A percentile compares a stretch with the other conserved stretches of the same genome.
Evolutionary conservation across 2,113 vertebrate species (phyloP).

Genomic region (Acanthochromis polyacanthus): DNA sequence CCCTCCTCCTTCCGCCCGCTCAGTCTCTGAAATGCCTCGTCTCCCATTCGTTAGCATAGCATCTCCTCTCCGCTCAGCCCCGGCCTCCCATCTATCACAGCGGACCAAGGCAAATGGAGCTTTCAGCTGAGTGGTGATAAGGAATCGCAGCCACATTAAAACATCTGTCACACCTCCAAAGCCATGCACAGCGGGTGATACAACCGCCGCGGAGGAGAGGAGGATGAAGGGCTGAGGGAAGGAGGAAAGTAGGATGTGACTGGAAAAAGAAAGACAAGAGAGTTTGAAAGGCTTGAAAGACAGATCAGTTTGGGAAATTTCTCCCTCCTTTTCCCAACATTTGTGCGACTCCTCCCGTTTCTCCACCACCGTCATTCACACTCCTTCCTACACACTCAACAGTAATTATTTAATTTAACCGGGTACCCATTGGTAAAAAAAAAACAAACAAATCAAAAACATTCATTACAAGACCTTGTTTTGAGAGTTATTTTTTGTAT

Average conservation of each 20-base stretch:
- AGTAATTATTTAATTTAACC: too few species aligned
- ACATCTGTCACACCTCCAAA: conserved; percentile 74
- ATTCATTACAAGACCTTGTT: too few species aligned
- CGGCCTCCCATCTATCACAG: conserved; percentile 68
- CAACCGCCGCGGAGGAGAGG: conserved; percentile 5
- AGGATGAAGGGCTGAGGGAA: conserved; percentile 4
- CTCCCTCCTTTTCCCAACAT: too few species aligned
- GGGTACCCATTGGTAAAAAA: too few species aligned
- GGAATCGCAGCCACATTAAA: conserved; percentile 70
- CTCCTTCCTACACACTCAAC: too few species aligned
- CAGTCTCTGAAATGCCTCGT: conserved; percentile 26
- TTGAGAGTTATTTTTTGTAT: too few species aligned
- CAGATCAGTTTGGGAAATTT: too few species aligned
- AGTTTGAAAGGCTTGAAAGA: too few species aligned
- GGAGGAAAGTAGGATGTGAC: not conserved
- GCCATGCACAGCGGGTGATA: conserved; percentile 16
- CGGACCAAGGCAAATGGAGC: conserved; percentile 71
- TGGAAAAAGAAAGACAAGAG: too few species aligned
- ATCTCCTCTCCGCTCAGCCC: conserved; percentile 30
- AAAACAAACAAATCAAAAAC: too few species aligned
- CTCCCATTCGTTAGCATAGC: conserved; percentile 66
- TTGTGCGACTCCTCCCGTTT: too few species aligned
- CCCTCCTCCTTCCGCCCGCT: not conserved
- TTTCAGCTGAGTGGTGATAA: conserved; percentile 78
- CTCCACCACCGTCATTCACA: too few species aligned